Conservation (phyloP, 2,113 vertebrate species). For the Nerophis lumbriciformis region DNA sequence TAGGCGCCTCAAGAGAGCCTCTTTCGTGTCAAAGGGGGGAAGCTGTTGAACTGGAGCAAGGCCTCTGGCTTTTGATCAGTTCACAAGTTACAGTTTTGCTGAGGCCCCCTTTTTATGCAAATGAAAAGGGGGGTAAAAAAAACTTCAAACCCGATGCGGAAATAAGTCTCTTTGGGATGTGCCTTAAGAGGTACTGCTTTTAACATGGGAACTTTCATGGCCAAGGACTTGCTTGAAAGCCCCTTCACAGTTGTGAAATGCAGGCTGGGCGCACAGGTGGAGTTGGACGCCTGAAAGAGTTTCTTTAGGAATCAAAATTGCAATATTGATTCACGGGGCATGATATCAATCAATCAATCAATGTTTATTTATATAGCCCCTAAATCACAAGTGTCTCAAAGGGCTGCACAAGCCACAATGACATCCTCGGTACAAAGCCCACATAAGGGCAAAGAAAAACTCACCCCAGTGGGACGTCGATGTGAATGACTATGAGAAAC, state of each 20-base stretch:
- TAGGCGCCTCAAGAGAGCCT: conserved; percentile 72
- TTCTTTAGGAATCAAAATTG: conserved; percentile 32
- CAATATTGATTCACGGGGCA: too few relatives aligned
- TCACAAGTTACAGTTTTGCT: conserved; percentile 79
- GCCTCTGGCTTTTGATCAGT: conserved; percentile 77
- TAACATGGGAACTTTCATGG: conserved; percentile 67
- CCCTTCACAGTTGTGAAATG: conserved; percentile 61
- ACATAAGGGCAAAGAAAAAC: too few relatives aligned
- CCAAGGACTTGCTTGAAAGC: conserved; percentile 67
- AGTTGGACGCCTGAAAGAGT: conserved; percentile 42
- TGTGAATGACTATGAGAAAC: too few relatives aligned
- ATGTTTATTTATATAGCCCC: too few relatives aligned
- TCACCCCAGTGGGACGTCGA: too few relatives aligned
- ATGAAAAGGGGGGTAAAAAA: conserved; percentile 38
- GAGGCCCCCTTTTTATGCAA: conserved; percentile 74
- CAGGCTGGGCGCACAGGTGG: conserved; percentile 62
- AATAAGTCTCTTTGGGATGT: conserved; percentile 70
- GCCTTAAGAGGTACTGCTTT: conserved; percentile 66
- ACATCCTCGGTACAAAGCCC: too few relatives aligned
- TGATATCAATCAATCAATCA: too few relatives aligned
- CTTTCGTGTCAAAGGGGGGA: conserved; percentile 75
- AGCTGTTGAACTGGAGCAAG: conserved; percentile 66
- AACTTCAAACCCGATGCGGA: conserved; percentile 70
- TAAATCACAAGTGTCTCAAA: too few relatives aligned
- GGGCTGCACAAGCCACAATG: too few relatives aligned